Base-by-base conservation (phyloP, 1,140 invertebrate genomes). In the Pomacea maculata region DNA sequence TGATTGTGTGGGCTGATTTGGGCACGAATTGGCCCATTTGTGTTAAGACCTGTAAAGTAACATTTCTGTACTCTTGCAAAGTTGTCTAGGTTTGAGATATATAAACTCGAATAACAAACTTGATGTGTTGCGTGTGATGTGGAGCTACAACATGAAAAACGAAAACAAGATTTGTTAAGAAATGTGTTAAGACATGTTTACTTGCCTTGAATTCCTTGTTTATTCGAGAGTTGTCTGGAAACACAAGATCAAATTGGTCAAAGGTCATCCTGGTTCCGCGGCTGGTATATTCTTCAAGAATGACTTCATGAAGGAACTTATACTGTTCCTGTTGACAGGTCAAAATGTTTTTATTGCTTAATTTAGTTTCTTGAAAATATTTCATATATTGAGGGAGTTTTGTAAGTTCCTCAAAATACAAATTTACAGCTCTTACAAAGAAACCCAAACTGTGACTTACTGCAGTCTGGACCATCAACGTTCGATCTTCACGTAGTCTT, bases 401-500 rank as follows among this genome's bases (percentile, higher is more conserved):
- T 45, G 6, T 45, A 45, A 45, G 2, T 45, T 45, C 34, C 2
- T 45, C 34, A 45, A 45, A 45, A 45, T 45, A 45, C 2, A 45
- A 6, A 45, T 45, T 45, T 6, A 45, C 34, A 45, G 34, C 34
- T 6, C 34, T 45, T 45, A 45, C 6, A 45, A 45, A 45, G 3
- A 45, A 45, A 11, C 2, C 11, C 57, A 61, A 11, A 61, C 9
- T 4, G 57, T 3, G 57, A 4, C 80, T 72, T 79, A 84, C 85
- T 77, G 74, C 65, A 12, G 83, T 85, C 79, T 86, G 85, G 8
- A 87, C 82, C 85, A 85, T 85, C 64, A 85, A 82, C 45, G 80
- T 70, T 52, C 85, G 61, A 57, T 87, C 78, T 6, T 79, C 67
- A 72, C 87, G 57, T 64, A 86, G 80, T 29, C 82, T 21, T 12